phyloP scores from a whole-genome alignment of 2,888 invertebrate species.

The Pocota personata region DNA sequence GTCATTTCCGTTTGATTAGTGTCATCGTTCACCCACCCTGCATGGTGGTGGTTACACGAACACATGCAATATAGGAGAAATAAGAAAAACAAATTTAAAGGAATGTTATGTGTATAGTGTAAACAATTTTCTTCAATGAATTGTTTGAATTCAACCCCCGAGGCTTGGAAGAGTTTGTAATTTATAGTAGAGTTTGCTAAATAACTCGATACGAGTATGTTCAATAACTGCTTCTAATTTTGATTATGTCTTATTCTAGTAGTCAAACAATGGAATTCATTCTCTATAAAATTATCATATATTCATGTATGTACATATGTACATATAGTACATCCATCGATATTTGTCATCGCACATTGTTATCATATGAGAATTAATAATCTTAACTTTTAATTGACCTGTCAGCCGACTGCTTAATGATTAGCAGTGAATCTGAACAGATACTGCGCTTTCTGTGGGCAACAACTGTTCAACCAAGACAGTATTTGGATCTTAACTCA shows the following conservation, averaged over 20 bases:
- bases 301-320: too few relatives aligned
- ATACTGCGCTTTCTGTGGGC: background rate
- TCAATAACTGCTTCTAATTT: background rate
- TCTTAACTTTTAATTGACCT: background rate
- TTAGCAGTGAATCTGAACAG: background rate
- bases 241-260: background rate
- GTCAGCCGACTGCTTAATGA: background rate
- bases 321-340: background rate
- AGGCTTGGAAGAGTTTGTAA: background rate
- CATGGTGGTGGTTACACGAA: background rate
- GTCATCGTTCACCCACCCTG: background rate
- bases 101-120: background rate
- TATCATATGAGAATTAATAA: background rate
- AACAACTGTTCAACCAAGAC: background rate
- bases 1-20: constrained; percentile 51
- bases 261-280: background rate
- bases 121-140: background rate
- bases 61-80: background rate
- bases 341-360: background rate
- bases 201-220: background rate
- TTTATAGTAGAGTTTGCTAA: background rate
- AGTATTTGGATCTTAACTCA: background rate
- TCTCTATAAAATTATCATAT: background rate
- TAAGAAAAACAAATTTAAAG: background rate
- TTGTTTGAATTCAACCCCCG: background rate